Percentiles rank a stretch among this genome's conserved stretches.
Evolutionary conservation across 2,113 vertebrate genomes (phyloP).

Genomic region (Chaenogobius annularis): DNA sequence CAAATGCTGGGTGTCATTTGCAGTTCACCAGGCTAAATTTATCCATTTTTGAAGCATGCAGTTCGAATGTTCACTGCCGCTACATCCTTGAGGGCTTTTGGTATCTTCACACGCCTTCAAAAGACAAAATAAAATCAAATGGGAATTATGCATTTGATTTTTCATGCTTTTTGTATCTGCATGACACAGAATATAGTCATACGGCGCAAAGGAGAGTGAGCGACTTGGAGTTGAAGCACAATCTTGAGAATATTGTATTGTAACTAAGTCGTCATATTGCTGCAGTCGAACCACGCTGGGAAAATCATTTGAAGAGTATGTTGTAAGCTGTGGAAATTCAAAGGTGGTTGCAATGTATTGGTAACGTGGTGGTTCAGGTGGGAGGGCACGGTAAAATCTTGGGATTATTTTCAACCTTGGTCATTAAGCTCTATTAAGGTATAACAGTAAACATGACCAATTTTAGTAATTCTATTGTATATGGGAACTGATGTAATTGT

Average conservation of each 20-base stretch:
- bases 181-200: constrained; percentile 46
- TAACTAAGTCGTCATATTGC: background rate
- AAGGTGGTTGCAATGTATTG: background rate
- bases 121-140: constrained; percentile 25
- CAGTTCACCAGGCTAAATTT: constrained; percentile 52
- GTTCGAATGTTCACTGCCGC: constrained; percentile 43
- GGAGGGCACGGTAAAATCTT: background rate
- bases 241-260: background rate
- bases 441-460: no score
- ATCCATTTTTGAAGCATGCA: constrained; percentile 38
- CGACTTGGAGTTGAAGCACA: constrained; percentile 12
- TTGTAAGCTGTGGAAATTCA: background rate
- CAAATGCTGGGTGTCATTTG: constrained; percentile 41
- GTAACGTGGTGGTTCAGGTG: background rate
- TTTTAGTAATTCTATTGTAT: no score
- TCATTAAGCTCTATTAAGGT: no score
- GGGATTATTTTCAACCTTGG: no score
- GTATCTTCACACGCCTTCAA: constrained; percentile 40
- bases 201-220: constrained; percentile 15
- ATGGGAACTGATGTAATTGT: no score
- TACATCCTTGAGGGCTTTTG: constrained; percentile 22
- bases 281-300: background rate
- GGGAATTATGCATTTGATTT: constrained; percentile 39
- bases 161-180: constrained; percentile 32
- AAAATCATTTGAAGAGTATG: background rate